phyloP scores from a whole-genome alignment of 2,113 vertebrate genomes.

The Otocyon megalotis region DNA sequence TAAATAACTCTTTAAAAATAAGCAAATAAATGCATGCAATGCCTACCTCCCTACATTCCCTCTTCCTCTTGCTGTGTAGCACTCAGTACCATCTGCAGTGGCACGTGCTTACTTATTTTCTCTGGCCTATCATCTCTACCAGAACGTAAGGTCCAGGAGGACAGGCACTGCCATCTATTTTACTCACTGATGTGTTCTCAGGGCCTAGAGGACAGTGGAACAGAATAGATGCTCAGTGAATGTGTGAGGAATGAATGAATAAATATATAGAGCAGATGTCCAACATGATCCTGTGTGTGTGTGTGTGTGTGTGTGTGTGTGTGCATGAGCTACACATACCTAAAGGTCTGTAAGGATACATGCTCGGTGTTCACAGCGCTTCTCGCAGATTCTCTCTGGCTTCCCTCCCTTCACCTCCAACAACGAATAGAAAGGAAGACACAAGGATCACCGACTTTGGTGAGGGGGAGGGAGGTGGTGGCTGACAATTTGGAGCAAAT shows the following conservation, averaged over 20 bases:
- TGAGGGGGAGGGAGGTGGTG: background rate
- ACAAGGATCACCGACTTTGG: background rate
- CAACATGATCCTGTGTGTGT: background rate
- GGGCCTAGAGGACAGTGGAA: background rate
- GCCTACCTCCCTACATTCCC: background rate
- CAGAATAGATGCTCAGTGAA: background rate
- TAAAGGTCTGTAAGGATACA: background rate
- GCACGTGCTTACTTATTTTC: background rate
- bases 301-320: background rate
- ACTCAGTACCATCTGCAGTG: background rate
- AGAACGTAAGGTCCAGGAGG: background rate
- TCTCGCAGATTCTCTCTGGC: too few species aligned
- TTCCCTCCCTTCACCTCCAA: background rate
- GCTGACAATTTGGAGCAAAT: background rate
- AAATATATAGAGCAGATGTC: background rate
- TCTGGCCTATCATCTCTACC: background rate
- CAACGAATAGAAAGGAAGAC: background rate
- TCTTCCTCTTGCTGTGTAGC: background rate
- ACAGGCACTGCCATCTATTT: background rate
- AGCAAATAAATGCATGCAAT: background rate
- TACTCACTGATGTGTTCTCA: background rate
- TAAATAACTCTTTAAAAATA: too few species aligned
- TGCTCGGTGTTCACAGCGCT: background rate
- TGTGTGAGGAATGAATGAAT: background rate
- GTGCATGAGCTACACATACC: background rate